Percentiles rank a stretch among this genome's conserved stretches.
These are phyloP conservation scores for Microctonus brassicae DNA, from an alignment of 2,888 invertebrate species.

Conservation along the genomic window DNA sequence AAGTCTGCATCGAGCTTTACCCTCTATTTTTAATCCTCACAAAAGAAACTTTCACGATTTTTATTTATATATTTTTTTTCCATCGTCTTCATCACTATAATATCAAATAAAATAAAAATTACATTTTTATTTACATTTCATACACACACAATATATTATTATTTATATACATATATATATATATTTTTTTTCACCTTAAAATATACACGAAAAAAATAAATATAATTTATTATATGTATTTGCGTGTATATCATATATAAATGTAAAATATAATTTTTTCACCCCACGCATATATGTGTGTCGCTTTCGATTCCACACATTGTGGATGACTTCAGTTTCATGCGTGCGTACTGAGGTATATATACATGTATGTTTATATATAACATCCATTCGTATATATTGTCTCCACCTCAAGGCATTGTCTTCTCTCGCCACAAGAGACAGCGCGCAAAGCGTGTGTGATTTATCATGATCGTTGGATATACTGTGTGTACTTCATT, in stretches of 20 bases:
- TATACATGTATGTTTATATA: no score
- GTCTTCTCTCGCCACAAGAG: conserved; percentile 13
- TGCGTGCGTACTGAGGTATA: not conserved
- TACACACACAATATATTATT: no score
- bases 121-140: no score
- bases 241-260: not conserved
- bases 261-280: not conserved
- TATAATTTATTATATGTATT: not conserved
- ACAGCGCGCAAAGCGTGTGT: conserved; percentile 5
- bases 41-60: conserved; percentile 4
- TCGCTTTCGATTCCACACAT: conserved; percentile 8
- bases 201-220: not conserved
- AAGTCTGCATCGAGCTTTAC: not conserved
- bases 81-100: no score
- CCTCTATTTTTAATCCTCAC: not conserved
- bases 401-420: conserved; percentile 32
- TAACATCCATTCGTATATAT: conserved; percentile 1
- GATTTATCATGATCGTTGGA: conserved; percentile 16
- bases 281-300: not conserved
- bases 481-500: not conserved
- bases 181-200: no score
- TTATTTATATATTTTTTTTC: no score
- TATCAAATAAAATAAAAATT: no score
- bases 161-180: no score
- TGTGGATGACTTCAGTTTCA: not conserved